Evolutionary conservation across 2,888 invertebrate species (phyloP).

Genomic region (Leptogaster cylindrica): DNA sequence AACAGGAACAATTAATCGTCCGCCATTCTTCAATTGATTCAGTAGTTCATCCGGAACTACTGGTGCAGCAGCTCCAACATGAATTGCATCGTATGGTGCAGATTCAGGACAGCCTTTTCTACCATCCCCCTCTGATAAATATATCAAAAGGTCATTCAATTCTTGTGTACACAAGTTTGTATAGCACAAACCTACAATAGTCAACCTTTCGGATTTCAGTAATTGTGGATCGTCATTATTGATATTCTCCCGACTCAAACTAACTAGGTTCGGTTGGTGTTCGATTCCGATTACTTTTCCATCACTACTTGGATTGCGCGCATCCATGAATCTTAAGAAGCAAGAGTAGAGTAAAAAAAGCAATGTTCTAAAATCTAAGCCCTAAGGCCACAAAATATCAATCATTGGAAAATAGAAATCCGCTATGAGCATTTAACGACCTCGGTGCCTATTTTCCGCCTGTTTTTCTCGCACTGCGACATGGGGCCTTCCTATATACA

Average conservation of each 20-base stretch:
- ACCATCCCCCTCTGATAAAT: constrained; percentile 81
- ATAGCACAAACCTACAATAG: constrained; percentile 70
- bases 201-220: constrained; percentile 70
- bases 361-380: no score
- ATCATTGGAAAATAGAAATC: no score
- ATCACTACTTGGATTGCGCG: constrained; percentile 57
- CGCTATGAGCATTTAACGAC: no score
- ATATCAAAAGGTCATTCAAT: no score
- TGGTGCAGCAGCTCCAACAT: constrained; percentile 89
- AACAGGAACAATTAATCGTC: constrained; percentile 89
- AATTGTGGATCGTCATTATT: constrained; percentile 74
- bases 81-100: constrained; percentile 90
- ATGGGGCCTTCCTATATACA: no score
- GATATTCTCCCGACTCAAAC: constrained; percentile 78
- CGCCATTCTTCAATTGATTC: constrained; percentile 66
- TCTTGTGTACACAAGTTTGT: no score
- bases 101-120: constrained; percentile 75
- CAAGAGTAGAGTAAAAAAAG: no score
- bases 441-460: no score
- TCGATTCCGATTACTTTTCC: constrained; percentile 84
- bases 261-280: constrained; percentile 83
- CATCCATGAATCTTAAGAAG: constrained; percentile 81
- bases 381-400: no score
- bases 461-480: no score
- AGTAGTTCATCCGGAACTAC: constrained; percentile 75